These are phyloP conservation scores for Pandemis corylana DNA, from an alignment of 2,888 invertebrate species.

Conservation along the genomic window DNA sequence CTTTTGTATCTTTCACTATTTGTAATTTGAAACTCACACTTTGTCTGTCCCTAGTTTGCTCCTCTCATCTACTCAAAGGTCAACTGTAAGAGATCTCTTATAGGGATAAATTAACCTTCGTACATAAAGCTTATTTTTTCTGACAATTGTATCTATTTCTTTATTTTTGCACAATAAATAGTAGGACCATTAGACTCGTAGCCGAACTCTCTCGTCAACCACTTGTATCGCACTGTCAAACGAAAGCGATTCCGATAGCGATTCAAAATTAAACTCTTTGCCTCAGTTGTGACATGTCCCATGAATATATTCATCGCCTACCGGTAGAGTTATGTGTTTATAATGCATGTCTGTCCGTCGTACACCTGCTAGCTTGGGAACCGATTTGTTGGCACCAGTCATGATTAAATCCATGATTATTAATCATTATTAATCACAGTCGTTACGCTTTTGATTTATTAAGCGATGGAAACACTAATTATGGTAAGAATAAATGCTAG, in stretches of 20 bases:
- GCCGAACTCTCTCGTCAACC: too few species aligned
- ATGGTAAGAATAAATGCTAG: constrained; percentile 1
- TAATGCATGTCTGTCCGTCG: constrained; percentile 19
- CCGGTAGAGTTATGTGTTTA: constrained; percentile 17
- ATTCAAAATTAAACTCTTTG: not conserved
- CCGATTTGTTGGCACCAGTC: not conserved
- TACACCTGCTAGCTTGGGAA: constrained; percentile 14
- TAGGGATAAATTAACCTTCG: too few species aligned
- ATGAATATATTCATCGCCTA: constrained; percentile 31
- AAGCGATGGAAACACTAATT: constrained; percentile 9
- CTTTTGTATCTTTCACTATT: too few species aligned
- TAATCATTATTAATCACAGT: constrained; percentile 15
- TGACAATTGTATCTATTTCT: too few species aligned
- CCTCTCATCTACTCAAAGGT: too few species aligned
- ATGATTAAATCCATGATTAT: constrained; percentile 14
- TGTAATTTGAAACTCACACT: too few species aligned
- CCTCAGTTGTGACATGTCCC: constrained; percentile 11
- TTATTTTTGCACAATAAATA: too few species aligned
- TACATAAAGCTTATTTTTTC: too few species aligned
- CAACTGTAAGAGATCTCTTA: too few species aligned
- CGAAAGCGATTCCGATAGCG: not conserved
- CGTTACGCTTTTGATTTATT: constrained; percentile 23
- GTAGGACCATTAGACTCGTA: too few species aligned
- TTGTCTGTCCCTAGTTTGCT: too few species aligned
- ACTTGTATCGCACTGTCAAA: not conserved